These are phyloP conservation scores for Hydrotaea diabolus DNA, from an alignment of 2,888 invertebrate genomes.

Conservation along the genomic window DNA sequence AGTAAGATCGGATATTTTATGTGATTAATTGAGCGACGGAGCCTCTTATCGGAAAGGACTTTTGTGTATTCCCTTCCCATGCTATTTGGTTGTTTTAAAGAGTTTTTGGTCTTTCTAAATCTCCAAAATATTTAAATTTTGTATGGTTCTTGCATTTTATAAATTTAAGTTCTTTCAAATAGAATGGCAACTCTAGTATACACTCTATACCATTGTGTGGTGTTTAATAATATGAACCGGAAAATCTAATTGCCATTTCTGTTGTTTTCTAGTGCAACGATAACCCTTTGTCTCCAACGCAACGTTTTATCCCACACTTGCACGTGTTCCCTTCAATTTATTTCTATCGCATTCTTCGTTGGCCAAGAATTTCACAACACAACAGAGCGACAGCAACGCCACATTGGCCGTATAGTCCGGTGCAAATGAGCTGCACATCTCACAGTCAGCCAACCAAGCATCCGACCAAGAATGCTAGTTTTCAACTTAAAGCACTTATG, in stretches of 20 bases:
- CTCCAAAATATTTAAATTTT: too few relatives aligned
- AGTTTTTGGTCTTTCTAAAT: too few relatives aligned
- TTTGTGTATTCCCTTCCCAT: too few relatives aligned
- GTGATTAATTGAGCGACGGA: too few relatives aligned
- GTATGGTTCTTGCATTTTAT: too few relatives aligned
- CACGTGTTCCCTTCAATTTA: neutral
- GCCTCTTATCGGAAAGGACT: too few relatives aligned
- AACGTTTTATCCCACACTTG: neutral
- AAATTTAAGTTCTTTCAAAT: too few relatives aligned
- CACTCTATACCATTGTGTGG: neutral
- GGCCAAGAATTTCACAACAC: neutral
- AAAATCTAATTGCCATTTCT: neutral
- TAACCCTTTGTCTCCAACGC: neutral
- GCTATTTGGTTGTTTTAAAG: too few relatives aligned
- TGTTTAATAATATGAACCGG: neutral
- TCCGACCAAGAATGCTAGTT: neutral
- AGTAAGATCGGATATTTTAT: too few relatives aligned
- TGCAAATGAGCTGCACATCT: conserved; percentile 11
- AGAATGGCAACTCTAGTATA: too few relatives aligned
- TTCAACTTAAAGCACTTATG: neutral
- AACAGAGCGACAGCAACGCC: neutral
- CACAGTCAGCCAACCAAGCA: neutral
- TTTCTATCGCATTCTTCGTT: neutral
- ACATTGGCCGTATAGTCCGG: neutral
- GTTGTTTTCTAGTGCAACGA: neutral